Percentiles rank a stretch among this genome's conserved stretches.
Conservation (phyloP, 2,113 vertebrate genomes). For the Petroica traversi region DNA sequence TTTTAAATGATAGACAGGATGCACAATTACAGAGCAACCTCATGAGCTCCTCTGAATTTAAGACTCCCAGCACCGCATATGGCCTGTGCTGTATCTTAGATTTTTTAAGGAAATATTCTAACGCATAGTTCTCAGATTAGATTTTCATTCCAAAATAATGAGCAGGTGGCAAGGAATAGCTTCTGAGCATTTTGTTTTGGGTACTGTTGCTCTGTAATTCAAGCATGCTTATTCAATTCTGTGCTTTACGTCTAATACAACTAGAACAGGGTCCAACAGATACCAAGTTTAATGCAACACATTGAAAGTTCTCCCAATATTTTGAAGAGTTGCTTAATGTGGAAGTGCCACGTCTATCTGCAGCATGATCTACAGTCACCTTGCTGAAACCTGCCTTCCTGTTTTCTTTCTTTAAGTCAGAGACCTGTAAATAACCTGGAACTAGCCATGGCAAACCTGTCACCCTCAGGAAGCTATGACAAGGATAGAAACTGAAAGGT, state of each 20-base stretch:
- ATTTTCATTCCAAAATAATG: background rate
- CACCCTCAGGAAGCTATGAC: slow-evolving; percentile 54
- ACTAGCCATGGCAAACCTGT: background rate
- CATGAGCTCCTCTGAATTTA: background rate
- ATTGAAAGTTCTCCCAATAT: background rate
- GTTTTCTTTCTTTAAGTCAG: background rate
- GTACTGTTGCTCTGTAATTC: background rate
- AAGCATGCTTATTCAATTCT: background rate
- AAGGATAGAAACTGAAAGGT: slow-evolving; percentile 53
- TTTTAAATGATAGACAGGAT: background rate
- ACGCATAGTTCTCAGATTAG: background rate
- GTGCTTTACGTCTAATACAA: background rate
- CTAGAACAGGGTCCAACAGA: background rate
- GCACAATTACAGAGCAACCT: background rate
- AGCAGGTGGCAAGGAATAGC: background rate
- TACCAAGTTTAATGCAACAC: background rate
- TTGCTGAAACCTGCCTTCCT: background rate
- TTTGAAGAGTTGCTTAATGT: background rate
- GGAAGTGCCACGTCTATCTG: background rate
- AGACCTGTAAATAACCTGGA: background rate
- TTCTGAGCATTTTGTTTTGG: background rate
- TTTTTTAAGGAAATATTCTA: background rate
- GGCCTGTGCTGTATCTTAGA: background rate
- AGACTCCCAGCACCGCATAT: background rate
- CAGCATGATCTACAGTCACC: background rate